Evolutionary conservation across 2,113 vertebrate genomes (phyloP).

Genomic region (Caracal caracal): DNA sequence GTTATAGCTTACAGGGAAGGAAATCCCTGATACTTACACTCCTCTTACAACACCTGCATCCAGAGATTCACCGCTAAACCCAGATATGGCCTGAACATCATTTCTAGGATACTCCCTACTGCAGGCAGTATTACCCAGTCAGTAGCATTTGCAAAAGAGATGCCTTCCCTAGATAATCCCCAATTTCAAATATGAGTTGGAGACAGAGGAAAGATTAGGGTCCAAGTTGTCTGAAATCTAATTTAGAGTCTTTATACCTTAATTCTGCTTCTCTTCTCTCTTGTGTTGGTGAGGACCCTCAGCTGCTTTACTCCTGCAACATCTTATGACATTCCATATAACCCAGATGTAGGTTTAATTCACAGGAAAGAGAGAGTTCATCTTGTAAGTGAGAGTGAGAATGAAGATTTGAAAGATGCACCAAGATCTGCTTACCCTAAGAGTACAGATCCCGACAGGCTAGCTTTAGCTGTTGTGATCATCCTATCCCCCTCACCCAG

Average conservation of each 20-base stretch:
- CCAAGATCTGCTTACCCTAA: background rate
- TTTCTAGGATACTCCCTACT: background rate
- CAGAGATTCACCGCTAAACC: background rate
- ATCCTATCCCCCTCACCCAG: background rate
- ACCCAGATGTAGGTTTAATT: background rate
- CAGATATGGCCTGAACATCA: background rate
- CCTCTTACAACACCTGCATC: background rate
- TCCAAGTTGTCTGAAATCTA: background rate
- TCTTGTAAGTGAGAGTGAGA: background rate
- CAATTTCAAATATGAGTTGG: background rate
- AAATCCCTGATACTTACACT: fast-evolving
- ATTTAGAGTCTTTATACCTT: background rate
- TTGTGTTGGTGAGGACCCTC: background rate
- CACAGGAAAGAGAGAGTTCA: background rate
- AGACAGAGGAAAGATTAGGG: background rate
- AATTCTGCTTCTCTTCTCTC: background rate
- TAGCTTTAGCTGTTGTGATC: background rate
- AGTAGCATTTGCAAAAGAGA: background rate
- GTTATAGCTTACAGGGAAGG: background rate
- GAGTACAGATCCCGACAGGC: background rate
- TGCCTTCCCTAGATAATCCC: background rate
- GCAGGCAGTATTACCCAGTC: too few relatives aligned
- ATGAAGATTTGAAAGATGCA: background rate
- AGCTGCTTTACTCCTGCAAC: background rate
- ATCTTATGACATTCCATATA: background rate